Evolutionary conservation across 2,797 vertebrate species (phyloP).

Genomic region (Rhinella marina): DNA sequence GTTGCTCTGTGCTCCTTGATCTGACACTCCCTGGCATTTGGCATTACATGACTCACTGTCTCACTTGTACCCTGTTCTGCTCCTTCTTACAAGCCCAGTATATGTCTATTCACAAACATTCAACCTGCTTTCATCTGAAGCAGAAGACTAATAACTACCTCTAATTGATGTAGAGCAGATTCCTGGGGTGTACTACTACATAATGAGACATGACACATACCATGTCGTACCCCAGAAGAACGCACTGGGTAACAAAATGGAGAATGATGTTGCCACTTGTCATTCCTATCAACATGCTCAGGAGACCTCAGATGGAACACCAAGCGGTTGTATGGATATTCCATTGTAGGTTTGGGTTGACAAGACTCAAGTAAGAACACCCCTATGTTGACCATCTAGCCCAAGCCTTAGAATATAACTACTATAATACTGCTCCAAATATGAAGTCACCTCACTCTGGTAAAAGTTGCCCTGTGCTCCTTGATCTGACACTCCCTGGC

Average conservation of each 20-base stretch:
- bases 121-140: not conserved
- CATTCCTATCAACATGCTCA: no score
- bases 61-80: not conserved
- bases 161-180: not conserved
- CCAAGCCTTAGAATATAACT: no score
- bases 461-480: not conserved
- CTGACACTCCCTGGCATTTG: not conserved
- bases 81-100: not conserved
- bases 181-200: not conserved
- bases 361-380: no score
- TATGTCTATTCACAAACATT: not conserved
- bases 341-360: no score
- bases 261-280: no score
- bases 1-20: not conserved
- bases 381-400: no score
- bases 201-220: not conserved
- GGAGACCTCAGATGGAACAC: no score
- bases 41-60: not conserved
- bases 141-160: not conserved
- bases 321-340: no score
- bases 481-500: not conserved
- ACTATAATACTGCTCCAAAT: no score
- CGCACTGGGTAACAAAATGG: not conserved
- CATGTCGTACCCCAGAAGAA: not conserved
- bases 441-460: no score